Percentiles rank a stretch among this genome's conserved stretches.
Conservation (phyloP, 92 coral and sea anemone species). For the Scolanthus callimorphus region DNA sequence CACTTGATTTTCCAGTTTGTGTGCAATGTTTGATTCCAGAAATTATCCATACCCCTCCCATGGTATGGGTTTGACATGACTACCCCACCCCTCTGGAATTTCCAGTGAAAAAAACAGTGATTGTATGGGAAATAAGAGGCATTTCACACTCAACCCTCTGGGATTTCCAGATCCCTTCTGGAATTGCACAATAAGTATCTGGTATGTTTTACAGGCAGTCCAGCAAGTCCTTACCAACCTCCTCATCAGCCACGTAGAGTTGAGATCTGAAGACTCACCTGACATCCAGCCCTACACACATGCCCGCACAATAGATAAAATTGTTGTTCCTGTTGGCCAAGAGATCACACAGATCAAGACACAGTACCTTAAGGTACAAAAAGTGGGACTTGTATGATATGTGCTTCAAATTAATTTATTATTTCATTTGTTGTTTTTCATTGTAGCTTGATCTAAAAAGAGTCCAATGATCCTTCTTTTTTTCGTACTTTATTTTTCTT, state of each 20-base stretch:
- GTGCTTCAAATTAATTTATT: too few species aligned
- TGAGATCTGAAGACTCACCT: conserved; percentile 90
- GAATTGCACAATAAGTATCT: too few species aligned
- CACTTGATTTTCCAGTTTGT: too few species aligned
- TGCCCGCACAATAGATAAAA: conserved; percentile 78
- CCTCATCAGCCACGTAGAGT: conserved; percentile 84
- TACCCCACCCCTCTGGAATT: too few species aligned
- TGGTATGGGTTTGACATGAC: neutral
- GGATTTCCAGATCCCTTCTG: too few species aligned
- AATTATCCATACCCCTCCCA: neutral
- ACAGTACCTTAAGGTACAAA: conserved; percentile 79
- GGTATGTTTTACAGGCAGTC: conserved; percentile 54
- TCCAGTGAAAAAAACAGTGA: too few species aligned
- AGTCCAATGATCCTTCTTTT: too few species aligned
- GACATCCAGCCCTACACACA: conserved; percentile 95
- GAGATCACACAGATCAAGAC: conserved; percentile 66
- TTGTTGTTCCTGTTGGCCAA: conserved; percentile 88
- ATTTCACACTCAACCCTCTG: neutral
- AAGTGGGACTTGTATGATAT: too few species aligned
- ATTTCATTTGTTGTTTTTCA: too few species aligned
- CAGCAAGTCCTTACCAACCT: conserved; percentile 95
- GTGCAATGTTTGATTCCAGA: neutral
- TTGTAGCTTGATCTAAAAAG: too few species aligned
- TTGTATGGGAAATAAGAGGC: too few species aligned
- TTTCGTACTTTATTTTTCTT: too few species aligned